Evolutionary conservation across 2,113 vertebrate genomes (phyloP), one percentile per base, ranked within the genome.

Genomic region (Lampris megalopsis): DNA sequence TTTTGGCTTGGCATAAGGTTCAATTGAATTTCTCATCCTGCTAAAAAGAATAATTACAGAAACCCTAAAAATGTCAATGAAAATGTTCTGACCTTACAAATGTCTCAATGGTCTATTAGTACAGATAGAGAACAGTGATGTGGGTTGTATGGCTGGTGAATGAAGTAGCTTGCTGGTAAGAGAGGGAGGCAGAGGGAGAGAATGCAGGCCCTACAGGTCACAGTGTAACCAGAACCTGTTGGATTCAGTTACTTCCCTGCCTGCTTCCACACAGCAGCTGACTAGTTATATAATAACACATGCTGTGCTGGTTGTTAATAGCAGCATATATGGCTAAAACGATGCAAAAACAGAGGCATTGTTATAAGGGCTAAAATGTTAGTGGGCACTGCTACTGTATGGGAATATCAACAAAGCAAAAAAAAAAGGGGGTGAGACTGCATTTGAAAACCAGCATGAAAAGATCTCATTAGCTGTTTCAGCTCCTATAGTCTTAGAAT

Each of bases 221-320:
- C 76, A 37, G 75, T 67, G 92, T 82, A 94, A 94, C 88, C 84
- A 36, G 88, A 94, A 70, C 80, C 53, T 5, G 8, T 42, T 50
- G 73, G 89, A 59, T 92, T 87, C 72, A 6, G 78, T 94, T 94
- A 88, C 92, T 68, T 54, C 76, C 37, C 62, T 5, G 67, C 70
- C 84, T 45, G 68, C 86, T 75, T 85, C 76, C 52, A 56, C 80
- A 49, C 72, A 78, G 70, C 62, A 73, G 77, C 50, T 5, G 73
- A 82, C 90, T 92, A 92, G 92, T 92, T 89, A 90, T 24, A 24
- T 24, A 24, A 24, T 92, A 93, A 86, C 88, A 9, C 69, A 24
- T 38, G 66, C 85, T 67, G 68, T 79, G 38, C 24, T 40, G 86
- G 74, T 80, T 81, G 77, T 79, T 85, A 75, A 73, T 57, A 77